Evolutionary conservation across 2,797 vertebrate genomes (phyloP), one percentile per base, ranked within the genome.

Genomic region (Ctenopoma kingsleyae): DNA sequence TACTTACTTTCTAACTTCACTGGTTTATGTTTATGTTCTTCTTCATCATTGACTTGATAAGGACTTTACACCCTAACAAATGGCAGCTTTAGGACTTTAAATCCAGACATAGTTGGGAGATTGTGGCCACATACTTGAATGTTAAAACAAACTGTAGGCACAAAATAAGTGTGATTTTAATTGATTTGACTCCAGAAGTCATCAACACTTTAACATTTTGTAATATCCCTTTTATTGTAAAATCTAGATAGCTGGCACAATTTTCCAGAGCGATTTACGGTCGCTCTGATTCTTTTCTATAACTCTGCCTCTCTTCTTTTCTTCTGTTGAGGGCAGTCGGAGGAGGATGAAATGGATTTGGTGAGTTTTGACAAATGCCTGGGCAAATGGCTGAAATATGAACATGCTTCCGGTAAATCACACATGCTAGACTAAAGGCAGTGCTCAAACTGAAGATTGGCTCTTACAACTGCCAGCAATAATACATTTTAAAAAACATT

Each of bases 341-440:
- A 98, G 95, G 97, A 99, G 92, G 97, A 99, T 94, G 97, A 98
- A 93, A 97, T 98, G 96, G 97, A 98, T 93, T 94, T 98, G 98
- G 97, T 99, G 96, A 99, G 98, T 99, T 92, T 93, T 81, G 92
- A 91, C 66, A 85, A 90, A 85, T 89, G 86, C 83, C 81, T 87
- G 84, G 66, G 80, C 74, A 83, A 87, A 87, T 84, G 87, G 87
- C 80, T 89, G 65, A 80, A 74, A 85, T 75, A 76, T 83, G 76
- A 87, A 87, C 90, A 72, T 19, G 78, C 80, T 81, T 87, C 74
- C 30, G 65, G 83, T 84, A 74, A 27, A 81, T 83, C 77, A 76
- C 69, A 81, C 74, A 79, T 74, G 63, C 75, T 70, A 71, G 79
- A 84, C 80, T 65, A 47, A 79, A 84, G 74, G 71, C 80, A 74